Evolutionary conservation across 2,113 vertebrate species (phyloP).

Genomic region (Caretta caretta): DNA sequence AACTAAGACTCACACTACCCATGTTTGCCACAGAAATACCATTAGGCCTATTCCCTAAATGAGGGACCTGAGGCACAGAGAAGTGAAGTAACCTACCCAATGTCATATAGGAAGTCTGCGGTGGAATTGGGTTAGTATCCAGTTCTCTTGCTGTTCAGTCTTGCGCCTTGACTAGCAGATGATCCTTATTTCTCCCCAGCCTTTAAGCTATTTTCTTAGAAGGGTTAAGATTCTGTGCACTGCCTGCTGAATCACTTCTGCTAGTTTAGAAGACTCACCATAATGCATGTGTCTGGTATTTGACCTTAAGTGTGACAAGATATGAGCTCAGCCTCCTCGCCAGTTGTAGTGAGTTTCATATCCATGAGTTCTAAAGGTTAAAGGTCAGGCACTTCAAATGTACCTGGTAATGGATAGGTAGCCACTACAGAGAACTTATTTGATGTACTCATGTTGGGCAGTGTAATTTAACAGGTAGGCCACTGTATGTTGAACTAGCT

Average conservation of each 20-base stretch:
- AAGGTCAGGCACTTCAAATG: neutral
- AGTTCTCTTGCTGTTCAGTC: neutral
- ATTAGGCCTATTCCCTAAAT: neutral
- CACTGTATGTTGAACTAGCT: neutral
- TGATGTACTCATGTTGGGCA: neutral
- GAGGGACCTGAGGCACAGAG: neutral
- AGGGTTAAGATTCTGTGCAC: neutral
- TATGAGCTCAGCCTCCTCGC: neutral
- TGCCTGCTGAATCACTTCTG: too few relatives aligned
- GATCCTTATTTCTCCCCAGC: neutral
- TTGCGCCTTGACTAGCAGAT: neutral
- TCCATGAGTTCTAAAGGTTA: neutral
- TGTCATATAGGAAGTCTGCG: neutral
- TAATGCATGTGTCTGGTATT: neutral
- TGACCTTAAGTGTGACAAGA: neutral
- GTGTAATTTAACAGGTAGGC: neutral
- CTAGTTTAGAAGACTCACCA: too few relatives aligned
- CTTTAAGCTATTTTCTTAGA: neutral
- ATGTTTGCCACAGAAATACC: neutral
- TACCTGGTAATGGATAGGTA: neutral
- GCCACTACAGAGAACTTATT: neutral
- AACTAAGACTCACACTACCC: neutral
- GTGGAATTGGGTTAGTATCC: neutral
- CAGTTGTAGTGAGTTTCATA: neutral
- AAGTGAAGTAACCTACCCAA: neutral